These are phyloP conservation scores for Mola mola DNA, from an alignment of 2,113 vertebrate species.

Conservation along the genomic window DNA sequence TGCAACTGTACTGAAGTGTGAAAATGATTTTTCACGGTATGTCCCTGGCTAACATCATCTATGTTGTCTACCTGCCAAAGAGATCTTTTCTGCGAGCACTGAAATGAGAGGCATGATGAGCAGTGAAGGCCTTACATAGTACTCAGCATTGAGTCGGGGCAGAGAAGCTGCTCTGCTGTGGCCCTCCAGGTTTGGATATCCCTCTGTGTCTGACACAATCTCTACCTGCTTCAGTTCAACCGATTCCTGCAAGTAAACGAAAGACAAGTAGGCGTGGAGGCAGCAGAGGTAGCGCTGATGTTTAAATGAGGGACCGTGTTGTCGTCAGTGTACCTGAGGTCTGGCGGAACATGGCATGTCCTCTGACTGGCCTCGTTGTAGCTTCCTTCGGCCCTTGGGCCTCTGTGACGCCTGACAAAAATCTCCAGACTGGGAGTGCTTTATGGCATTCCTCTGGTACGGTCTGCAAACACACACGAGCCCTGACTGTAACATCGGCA, in stretches of 20 bases:
- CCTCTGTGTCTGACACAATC: slow-evolving; percentile 81
- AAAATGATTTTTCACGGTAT: no score
- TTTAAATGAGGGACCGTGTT: background rate
- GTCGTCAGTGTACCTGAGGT: slow-evolving; percentile 70
- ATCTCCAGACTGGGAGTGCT: slow-evolving; percentile 88
- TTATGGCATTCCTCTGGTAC: slow-evolving; percentile 85
- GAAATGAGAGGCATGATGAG: no score
- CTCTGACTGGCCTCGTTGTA: slow-evolving; percentile 88
- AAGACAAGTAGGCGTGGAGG: background rate
- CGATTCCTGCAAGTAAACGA: slow-evolving; percentile 75
- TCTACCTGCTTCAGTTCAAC: slow-evolving; percentile 89
- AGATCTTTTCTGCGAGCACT: no score
- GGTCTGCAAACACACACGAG: slow-evolving; percentile 52
- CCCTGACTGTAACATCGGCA: no score
- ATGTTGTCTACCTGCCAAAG: no score
- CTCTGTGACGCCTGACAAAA: slow-evolving; percentile 82
- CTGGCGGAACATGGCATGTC: slow-evolving; percentile 80
- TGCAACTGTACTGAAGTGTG: no score
- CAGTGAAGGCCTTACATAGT: slow-evolving; percentile 84
- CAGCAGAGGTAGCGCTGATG: background rate
- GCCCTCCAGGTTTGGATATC: slow-evolving; percentile 86
- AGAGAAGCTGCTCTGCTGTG: slow-evolving; percentile 93
- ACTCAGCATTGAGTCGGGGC: slow-evolving; percentile 91
- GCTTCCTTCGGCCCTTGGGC: slow-evolving; percentile 79
- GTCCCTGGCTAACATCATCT: no score